Conservation (phyloP, 2,113 vertebrate genomes). For the Galeopterus variegatus region DNA sequence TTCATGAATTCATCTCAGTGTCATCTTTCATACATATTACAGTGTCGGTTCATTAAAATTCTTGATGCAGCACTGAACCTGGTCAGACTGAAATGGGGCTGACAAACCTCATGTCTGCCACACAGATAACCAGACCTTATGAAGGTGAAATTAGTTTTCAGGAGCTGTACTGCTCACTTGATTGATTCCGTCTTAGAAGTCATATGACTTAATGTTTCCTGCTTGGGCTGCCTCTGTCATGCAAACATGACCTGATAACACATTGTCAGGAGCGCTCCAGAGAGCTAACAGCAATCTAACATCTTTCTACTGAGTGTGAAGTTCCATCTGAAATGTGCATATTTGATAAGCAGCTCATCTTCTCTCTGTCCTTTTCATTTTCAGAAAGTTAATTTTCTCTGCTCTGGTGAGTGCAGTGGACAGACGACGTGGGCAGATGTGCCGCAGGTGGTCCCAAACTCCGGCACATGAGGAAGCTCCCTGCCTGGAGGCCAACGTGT, state of each 20-base stretch:
- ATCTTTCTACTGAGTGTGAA: slow-evolving; percentile 91
- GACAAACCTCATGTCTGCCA: slow-evolving; percentile 88
- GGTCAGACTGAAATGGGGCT: slow-evolving; percentile 88
- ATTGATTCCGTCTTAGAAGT: slow-evolving; percentile 91
- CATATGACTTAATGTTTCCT: slow-evolving; percentile 92
- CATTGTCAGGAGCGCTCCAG: slow-evolving; percentile 90
- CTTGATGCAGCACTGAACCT: slow-evolving; percentile 83
- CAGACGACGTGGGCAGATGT: slow-evolving; percentile 68
- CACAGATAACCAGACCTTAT: slow-evolving; percentile 90
- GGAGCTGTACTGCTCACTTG: slow-evolving; percentile 90
- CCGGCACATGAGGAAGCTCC: background rate
- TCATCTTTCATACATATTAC: slow-evolving; percentile 90
- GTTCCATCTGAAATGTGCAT: slow-evolving; percentile 92
- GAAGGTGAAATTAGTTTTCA: slow-evolving; percentile 93
- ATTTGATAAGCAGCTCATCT: slow-evolving; percentile 90
- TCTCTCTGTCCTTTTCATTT: slow-evolving; percentile 90
- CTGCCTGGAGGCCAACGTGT: background rate
- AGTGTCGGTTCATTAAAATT: slow-evolving; percentile 90
- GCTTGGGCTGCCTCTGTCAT: slow-evolving; percentile 91
- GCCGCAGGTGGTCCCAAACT: slow-evolving; percentile 77
- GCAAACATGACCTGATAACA: slow-evolving; percentile 93
- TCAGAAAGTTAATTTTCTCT: slow-evolving; percentile 90
- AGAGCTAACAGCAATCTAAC: slow-evolving; percentile 93
- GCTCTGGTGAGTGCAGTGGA: slow-evolving; percentile 79
- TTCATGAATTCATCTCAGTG: slow-evolving; percentile 88